Evolutionary conservation across 2,888 invertebrate genomes (phyloP), one percentile per base, ranked within the genome.

Genomic region (Latrodectus elegans): DNA sequence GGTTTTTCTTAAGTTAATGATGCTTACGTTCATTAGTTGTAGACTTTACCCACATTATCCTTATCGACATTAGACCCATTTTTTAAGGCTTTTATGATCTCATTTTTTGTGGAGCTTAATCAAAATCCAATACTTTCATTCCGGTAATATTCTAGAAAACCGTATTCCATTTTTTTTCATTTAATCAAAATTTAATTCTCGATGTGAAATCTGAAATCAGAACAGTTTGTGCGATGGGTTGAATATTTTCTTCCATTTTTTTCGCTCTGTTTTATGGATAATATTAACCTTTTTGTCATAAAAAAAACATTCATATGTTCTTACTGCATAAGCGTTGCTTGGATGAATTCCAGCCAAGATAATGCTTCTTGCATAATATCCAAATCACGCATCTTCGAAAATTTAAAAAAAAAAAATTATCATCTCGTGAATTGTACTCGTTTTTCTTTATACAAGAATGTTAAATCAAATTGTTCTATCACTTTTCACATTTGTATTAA

Each of bases 101-200:
- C 75, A 22, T 82, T 82, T 82, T 82, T 82, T 82, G 60, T 75
- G 78, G 38, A 22, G 72, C 78, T 84, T 84, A 84, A 84, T 84
- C 84, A 84, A 84, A 84, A 78, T 84, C 84, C 84, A 77, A 84
- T 84, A 84, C 78, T 84, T 84, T 70, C 84, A 72, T 6, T 78
- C 84, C 73, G 78, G 77, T 78, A 84, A 84, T 78, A 84, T 82
- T 17, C 82, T 73, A 11, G 74, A 8, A 38, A 26, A 81, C 74
- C 60, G 55, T 74, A 75, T 70, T 75, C 60, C 38, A 38, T 38
- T 60, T 60, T 38, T n/a, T 14, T 80, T 49, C 73, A 71, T 52
- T 71, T 72, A 81, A 38, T 17, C 70, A 55, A 55, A 70, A 26
- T 81, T 82, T 75, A 15, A 70, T 75, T 55, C 82, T 51, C 75